Percentiles rank a stretch among this genome's conserved stretches.
These are phyloP conservation scores for Dufourea novaeangliae DNA, from an alignment of 1,140 invertebrate species.

Conservation along the genomic window DNA sequence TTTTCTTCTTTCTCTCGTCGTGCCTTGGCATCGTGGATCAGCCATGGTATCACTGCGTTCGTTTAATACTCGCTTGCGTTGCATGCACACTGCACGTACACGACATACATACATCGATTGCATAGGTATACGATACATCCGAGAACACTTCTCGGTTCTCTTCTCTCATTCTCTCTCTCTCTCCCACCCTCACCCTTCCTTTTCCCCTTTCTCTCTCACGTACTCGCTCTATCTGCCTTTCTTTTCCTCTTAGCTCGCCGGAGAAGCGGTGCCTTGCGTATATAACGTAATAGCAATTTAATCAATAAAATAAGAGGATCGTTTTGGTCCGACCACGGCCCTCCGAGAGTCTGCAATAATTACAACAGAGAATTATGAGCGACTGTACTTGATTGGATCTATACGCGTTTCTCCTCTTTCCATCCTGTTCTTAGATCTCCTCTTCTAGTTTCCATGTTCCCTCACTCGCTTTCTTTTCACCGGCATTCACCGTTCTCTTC, in stretches of 20 bases:
- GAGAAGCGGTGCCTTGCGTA: constrained; percentile 52
- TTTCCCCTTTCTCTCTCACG: not conserved
- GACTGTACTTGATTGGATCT: constrained; percentile 78
- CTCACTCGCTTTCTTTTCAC: not conserved
- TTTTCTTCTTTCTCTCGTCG: constrained; percentile 31
- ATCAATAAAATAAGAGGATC: constrained; percentile 79
- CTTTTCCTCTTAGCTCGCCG: not conserved
- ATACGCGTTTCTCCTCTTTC: constrained; percentile 67
- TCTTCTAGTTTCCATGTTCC: constrained; percentile 12
- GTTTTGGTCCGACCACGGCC: constrained; percentile 61
- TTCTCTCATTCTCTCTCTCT: not conserved
- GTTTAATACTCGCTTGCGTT: constrained; percentile 33
- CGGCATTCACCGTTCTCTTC: not conserved
- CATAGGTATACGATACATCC: constrained; percentile 14
- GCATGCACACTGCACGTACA: constrained; percentile 3
- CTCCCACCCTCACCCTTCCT: not conserved
- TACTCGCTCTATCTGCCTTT: not conserved
- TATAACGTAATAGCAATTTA: constrained; percentile 77
- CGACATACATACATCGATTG: too few relatives aligned
- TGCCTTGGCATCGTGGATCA: constrained; percentile 51
- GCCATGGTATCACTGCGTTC: constrained; percentile 40
- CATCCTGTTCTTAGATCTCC: constrained; percentile 18
- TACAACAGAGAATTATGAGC: constrained; percentile 78
- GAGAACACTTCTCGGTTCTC: not conserved
- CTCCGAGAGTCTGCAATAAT: constrained; percentile 75